Conservation (phyloP, 1,140 invertebrate genomes). For the Drosophila ironensis region DNA sequence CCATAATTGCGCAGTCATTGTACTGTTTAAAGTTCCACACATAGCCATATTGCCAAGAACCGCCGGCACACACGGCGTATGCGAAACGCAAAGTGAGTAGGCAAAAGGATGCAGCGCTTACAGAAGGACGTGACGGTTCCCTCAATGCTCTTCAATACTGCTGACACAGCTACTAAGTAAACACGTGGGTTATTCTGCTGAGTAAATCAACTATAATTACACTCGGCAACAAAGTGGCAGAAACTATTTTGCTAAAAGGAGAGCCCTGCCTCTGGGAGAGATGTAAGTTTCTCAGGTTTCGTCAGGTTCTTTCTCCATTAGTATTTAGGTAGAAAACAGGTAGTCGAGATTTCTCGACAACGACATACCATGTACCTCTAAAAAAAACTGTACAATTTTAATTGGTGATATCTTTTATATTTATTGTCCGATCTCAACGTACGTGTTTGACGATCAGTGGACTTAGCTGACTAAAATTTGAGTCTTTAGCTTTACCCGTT, state of each 20-base stretch:
- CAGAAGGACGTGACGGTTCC: conserved; percentile 13
- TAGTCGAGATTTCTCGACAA: no score
- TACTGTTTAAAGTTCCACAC: conserved; percentile 64
- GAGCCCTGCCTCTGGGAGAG: no score
- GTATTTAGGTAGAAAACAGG: no score
- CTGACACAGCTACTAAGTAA: conserved; percentile 52
- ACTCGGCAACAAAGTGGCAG: conserved; percentile 3
- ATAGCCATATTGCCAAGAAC: conserved; percentile 47
- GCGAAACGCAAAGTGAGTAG: conserved; percentile 63
- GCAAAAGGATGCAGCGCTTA: conserved; percentile 43
- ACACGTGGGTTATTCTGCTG: conserved; percentile 31
- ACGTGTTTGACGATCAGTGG: no score
- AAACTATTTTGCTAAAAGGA: not conserved
- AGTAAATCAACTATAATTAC: conserved; percentile 48
- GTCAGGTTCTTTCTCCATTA: no score
- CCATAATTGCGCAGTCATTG: conserved; percentile 71
- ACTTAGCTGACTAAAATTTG: no score
- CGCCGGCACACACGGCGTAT: conserved; percentile 43
- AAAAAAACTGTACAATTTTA: no score
- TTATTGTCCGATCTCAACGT: no score
- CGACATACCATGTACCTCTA: no score
- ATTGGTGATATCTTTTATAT: no score
- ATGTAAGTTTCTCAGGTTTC: no score
- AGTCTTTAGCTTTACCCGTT: no score
- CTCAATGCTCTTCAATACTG: conserved; percentile 29